phyloP scores from a whole-genome alignment of 2,888 invertebrate species.

The Drosophila neotestacea region DNA sequence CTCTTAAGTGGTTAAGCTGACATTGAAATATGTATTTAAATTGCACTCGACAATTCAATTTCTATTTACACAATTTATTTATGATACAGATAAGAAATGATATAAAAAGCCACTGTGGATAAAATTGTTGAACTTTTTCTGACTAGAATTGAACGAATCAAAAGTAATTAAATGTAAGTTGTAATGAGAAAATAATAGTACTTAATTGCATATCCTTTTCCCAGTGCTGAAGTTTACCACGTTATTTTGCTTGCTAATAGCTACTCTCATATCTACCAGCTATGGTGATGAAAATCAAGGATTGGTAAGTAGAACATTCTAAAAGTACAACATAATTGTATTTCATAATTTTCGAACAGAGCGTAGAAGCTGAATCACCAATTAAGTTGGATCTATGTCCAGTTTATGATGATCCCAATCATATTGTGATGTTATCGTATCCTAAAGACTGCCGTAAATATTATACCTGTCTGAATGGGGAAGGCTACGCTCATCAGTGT shows the following conservation, averaged over 20 bases:
- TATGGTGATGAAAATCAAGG: neutral
- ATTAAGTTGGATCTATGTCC: conserved; percentile 53
- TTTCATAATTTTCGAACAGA: neutral
- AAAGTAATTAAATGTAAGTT: conserved; percentile 24
- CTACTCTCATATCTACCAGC: neutral
- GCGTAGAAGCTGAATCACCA: conserved; percentile 6
- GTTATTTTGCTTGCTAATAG: conserved; percentile 26
- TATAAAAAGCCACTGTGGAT: conserved; percentile 43
- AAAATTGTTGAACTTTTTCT: conserved; percentile 11
- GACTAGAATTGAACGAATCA: conserved; percentile 13
- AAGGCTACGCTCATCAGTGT: conserved; percentile 62
- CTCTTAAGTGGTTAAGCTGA: conserved; percentile 24
- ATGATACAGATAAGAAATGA: conserved; percentile 13
- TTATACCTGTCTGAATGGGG: conserved; percentile 73
- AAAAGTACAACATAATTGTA: too few relatives aligned
- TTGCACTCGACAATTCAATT: conserved; percentile 26
- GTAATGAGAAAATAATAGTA: too few relatives aligned
- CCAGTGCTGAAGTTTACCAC: conserved; percentile 25
- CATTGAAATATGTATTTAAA: conserved; percentile 14
- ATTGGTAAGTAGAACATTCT: conserved; percentile 27
- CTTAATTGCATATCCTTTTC: neutral
- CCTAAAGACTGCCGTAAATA: conserved; percentile 78
- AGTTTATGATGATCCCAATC: conserved; percentile 67
- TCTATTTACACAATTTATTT: conserved; percentile 11
- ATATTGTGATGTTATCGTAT: conserved; percentile 65